These are phyloP conservation scores for Terebella lapidaria DNA, from an alignment of 2,888 invertebrate species.

Conservation along the genomic window DNA sequence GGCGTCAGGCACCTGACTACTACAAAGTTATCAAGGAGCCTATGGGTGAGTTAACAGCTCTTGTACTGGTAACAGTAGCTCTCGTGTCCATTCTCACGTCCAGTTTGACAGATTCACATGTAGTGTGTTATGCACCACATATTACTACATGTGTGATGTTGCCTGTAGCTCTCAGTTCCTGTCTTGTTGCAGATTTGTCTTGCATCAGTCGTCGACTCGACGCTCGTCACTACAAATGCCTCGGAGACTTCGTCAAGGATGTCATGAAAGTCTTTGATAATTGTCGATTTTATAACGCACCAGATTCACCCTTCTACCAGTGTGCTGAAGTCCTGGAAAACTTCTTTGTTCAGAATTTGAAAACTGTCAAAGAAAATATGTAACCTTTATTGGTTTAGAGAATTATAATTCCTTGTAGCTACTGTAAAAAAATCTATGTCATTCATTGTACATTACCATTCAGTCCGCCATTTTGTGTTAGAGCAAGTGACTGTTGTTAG, in stretches of 20 bases:
- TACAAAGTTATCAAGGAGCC: conserved; percentile 64
- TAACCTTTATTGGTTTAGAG: too few species aligned
- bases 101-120: too few species aligned
- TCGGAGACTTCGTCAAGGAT: conserved; percentile 94
- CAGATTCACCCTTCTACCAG: conserved; percentile 90
- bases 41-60: conserved; percentile 53
- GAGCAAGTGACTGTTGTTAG: too few species aligned
- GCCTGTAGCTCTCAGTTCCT: too few species aligned
- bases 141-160: too few species aligned
- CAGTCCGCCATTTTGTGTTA: too few species aligned
- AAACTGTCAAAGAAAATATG: conserved; percentile 16
- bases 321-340: conserved; percentile 93
- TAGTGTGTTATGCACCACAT: too few species aligned
- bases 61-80: too few species aligned
- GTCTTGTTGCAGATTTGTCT: conserved; percentile 74
- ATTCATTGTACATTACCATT: too few species aligned
- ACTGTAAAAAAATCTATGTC: too few species aligned
- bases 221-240: conserved; percentile 74
- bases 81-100: too few species aligned
- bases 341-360: conserved; percentile 64
- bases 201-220: conserved; percentile 77
- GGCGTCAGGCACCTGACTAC: conserved; percentile 92
- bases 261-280: conserved; percentile 99
- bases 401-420: too few species aligned
- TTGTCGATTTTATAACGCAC: conserved; percentile 94